These are phyloP conservation scores for Takifugu bimaculatus DNA, from an alignment of 2,113 vertebrate species.

Conservation along the genomic window DNA sequence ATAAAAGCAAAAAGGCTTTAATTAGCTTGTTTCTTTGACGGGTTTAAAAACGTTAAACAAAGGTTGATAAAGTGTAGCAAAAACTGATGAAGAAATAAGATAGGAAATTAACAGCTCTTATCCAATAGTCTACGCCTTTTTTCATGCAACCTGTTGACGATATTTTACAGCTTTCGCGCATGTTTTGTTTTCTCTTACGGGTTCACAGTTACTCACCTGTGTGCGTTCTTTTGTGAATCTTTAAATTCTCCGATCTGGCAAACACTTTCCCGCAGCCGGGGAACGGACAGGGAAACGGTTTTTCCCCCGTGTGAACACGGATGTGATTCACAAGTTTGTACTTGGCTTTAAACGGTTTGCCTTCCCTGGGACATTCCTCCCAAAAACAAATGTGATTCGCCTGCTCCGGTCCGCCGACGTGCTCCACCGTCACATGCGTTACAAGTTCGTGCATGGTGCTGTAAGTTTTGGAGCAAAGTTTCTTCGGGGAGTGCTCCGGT, in stretches of 20 bases:
- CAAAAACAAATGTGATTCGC: slow-evolving; percentile 97
- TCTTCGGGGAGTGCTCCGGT: slow-evolving; percentile 81
- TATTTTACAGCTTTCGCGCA: not conserved
- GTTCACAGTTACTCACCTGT: slow-evolving; percentile 86
- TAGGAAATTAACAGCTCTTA: not conserved
- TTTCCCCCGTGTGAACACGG: slow-evolving; percentile 98
- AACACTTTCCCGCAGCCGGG: slow-evolving; percentile 99
- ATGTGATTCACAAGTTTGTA: slow-evolving; percentile 99
- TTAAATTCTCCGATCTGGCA: slow-evolving; percentile 97
- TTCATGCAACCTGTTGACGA: not conserved
- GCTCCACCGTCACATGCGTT: slow-evolving; percentile 97
- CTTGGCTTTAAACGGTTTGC: slow-evolving; percentile 99
- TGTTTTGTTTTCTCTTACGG: slow-evolving; percentile 1
- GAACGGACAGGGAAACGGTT: slow-evolving; percentile 97
- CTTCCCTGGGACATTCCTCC: slow-evolving; percentile 98
- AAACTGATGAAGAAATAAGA: not conserved
- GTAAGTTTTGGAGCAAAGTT: slow-evolving; percentile 96
- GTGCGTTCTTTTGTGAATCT: slow-evolving; percentile 99
- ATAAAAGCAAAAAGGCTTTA: slow-evolving; percentile 12
- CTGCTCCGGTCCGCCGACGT: slow-evolving; percentile 98
- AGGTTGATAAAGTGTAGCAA: not conserved
- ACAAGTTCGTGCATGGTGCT: slow-evolving; percentile 98
- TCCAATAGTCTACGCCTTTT: not conserved
- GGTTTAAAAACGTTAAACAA: slow-evolving; percentile 5
- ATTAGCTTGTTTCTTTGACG: not conserved